These are phyloP conservation scores for Diabrotica balteata DNA, from an alignment of 2,888 invertebrate species.

Conservation along the genomic window DNA sequence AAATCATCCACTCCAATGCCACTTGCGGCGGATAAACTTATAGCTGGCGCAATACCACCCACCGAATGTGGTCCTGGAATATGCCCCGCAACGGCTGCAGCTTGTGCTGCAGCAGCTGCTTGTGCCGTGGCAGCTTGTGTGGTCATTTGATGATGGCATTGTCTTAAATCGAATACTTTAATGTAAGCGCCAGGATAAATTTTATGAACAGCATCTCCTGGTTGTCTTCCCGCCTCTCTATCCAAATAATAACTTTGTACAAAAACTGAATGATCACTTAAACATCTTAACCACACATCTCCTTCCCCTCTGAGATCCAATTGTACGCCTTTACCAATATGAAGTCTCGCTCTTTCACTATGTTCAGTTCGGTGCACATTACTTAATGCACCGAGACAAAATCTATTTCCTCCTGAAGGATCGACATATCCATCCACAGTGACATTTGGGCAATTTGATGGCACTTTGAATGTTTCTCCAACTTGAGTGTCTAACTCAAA, in stretches of 20 bases:
- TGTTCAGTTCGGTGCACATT: slow-evolving; percentile 98
- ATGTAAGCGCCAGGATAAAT: slow-evolving; percentile 97
- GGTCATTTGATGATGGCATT: slow-evolving; percentile 98
- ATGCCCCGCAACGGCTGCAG: slow-evolving; percentile 96
- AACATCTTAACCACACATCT: slow-evolving; percentile 95
- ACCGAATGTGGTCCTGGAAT: slow-evolving; percentile 80
- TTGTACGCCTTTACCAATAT: slow-evolving; percentile 98
- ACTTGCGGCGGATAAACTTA: slow-evolving; percentile 88
- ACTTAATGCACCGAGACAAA: slow-evolving; percentile 96
- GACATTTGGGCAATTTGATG: slow-evolving; percentile 89
- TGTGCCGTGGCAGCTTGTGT: slow-evolving; percentile 94
- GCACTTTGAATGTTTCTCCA: slow-evolving; percentile 88
- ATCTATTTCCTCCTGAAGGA: slow-evolving; percentile 95
- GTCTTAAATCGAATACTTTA: slow-evolving; percentile 96
- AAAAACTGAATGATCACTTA: slow-evolving; percentile 97
- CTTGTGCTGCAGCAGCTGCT: slow-evolving; percentile 94
- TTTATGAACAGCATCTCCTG: slow-evolving; percentile 98
- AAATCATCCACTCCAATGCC: slow-evolving; percentile 99
- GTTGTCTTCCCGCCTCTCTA: slow-evolving; percentile 93
- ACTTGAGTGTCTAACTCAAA: slow-evolving; percentile 99
- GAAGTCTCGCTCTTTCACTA: slow-evolving; percentile 89
- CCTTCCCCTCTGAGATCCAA: slow-evolving; percentile 91
- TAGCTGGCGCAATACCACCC: slow-evolving; percentile 73
- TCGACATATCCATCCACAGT: slow-evolving; percentile 93
- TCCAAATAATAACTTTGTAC: slow-evolving; percentile 99